Evolutionary conservation across 1,140 invertebrate genomes (phyloP).

Genomic region (Hyles euphorbiae): DNA sequence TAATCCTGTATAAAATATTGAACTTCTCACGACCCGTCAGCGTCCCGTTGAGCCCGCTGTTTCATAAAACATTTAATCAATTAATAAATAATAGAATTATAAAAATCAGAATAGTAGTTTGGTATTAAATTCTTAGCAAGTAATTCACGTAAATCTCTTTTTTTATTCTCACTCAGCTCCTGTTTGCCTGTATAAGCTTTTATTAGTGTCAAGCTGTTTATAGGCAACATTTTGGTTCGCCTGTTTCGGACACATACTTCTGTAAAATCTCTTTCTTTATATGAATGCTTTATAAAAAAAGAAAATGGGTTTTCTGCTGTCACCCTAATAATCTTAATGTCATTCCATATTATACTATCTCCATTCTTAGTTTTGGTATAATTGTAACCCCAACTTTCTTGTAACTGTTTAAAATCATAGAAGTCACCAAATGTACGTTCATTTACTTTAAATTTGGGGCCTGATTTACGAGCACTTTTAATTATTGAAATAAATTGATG

Average conservation of each 20-base stretch:
- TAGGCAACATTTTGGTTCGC: constrained; percentile 18
- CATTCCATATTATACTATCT: constrained; percentile 26
- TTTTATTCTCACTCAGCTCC: constrained; percentile 19
- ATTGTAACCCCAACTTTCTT: constrained; percentile 23
- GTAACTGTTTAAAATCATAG: constrained; percentile 14
- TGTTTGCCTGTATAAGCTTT: constrained; percentile 12
- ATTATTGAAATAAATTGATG: constrained; percentile 22
- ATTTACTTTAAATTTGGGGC: constrained; percentile 17
- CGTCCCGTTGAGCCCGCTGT: no score
- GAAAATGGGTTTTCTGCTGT: constrained; percentile 12
- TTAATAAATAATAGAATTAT: no score
- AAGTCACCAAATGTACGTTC: constrained; percentile 17
- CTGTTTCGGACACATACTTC: constrained; percentile 20
- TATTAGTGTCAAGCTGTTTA: constrained; percentile 8
- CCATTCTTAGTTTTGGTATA: constrained; percentile 11
- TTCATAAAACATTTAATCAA: no score
- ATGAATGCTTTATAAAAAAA: constrained; percentile 24
- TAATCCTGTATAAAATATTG: no score
- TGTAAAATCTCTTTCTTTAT: constrained; percentile 16
- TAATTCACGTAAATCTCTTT: constrained; percentile 19
- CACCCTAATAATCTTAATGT: constrained; percentile 31
- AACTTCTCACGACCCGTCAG: no score
- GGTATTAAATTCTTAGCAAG: no score
- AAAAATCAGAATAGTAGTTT: no score
- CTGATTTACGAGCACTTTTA: constrained; percentile 23